phyloP scores from a whole-genome alignment of 2,888 invertebrate species.

The Siphonodentalium dalli region DNA sequence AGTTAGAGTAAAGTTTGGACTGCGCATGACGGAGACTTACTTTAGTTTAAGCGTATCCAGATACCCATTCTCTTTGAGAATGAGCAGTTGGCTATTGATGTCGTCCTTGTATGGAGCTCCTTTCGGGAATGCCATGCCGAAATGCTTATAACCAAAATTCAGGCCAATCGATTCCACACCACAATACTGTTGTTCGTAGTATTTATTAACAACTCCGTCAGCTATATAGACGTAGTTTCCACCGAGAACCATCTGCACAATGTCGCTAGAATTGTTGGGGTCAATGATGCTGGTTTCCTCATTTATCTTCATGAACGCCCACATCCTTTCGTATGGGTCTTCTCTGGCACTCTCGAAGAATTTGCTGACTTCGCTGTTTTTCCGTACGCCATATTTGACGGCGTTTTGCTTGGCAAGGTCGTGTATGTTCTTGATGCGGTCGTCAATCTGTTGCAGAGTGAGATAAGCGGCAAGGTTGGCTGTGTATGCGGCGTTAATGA shows the following conservation, averaged over 20 bases:
- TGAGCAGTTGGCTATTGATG: constrained; percentile 44
- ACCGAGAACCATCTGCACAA: constrained; percentile 33
- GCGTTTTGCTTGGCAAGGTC: constrained; percentile 41
- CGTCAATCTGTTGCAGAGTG: constrained; percentile 50
- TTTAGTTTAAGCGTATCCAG: constrained; percentile 41
- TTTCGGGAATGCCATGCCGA: constrained; percentile 49
- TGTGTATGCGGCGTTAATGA: constrained; percentile 55
- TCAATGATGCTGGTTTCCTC: no score
- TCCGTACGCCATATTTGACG: constrained; percentile 44
- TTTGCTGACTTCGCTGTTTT: constrained; percentile 42
- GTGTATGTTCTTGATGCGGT: constrained; percentile 42
- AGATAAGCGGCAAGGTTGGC: constrained; percentile 56
- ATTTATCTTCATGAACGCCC: constrained; percentile 49
- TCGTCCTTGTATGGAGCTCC: constrained; percentile 53
- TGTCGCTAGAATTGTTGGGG: constrained; percentile 30
- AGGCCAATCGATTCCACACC: constrained; percentile 50
- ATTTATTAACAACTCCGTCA: constrained; percentile 49
- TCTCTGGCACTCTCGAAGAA: constrained; percentile 39
- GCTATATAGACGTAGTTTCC: constrained; percentile 37
- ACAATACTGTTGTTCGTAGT: constrained; percentile 43
- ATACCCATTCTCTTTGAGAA: constrained; percentile 44
- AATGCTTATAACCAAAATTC: constrained; percentile 49
- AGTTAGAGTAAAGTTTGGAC: no score
- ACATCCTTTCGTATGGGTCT: constrained; percentile 53
- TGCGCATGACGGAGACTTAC: constrained; percentile 25